These are phyloP conservation scores for Cryptoleucopteryx plumbea DNA, from an alignment of 2,113 vertebrate genomes.

Conservation along the genomic window DNA sequence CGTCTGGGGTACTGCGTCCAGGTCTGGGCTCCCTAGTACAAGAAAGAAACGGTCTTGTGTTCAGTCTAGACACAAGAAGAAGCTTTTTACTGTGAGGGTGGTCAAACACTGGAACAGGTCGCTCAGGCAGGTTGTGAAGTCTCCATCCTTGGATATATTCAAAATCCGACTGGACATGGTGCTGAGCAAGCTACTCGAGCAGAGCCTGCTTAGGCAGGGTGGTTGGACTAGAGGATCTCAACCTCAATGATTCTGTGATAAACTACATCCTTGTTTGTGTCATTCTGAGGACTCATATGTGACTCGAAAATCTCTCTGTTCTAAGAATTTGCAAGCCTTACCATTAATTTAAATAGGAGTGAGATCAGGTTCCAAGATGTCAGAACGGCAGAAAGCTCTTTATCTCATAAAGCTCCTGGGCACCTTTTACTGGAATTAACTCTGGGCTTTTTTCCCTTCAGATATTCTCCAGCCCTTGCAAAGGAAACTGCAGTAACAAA, in stretches of 20 bases:
- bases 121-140: neutral
- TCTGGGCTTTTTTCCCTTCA: conserved; percentile 22
- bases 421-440: conserved; percentile 45
- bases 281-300: neutral
- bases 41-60: neutral
- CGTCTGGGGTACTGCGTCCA: neutral
- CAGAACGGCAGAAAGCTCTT: conserved; percentile 19
- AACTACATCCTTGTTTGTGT: neutral
- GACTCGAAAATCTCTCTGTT: neutral
- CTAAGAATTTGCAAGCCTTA: neutral
- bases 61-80: neutral
- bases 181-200: neutral
- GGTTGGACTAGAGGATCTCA: neutral
- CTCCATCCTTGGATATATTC: neutral
- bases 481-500: conserved; percentile 56
- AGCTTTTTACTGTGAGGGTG: neutral
- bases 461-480: conserved; percentile 26
- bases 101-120: neutral
- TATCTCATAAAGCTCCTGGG: neutral
- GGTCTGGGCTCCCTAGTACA: neutral
- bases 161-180: accelerated
- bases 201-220: neutral
- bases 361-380: conserved; percentile 2
- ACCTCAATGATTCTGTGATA: neutral
- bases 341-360: neutral